Evolutionary conservation across 2,113 vertebrate species (phyloP).

Genomic region (Cariama cristata): DNA sequence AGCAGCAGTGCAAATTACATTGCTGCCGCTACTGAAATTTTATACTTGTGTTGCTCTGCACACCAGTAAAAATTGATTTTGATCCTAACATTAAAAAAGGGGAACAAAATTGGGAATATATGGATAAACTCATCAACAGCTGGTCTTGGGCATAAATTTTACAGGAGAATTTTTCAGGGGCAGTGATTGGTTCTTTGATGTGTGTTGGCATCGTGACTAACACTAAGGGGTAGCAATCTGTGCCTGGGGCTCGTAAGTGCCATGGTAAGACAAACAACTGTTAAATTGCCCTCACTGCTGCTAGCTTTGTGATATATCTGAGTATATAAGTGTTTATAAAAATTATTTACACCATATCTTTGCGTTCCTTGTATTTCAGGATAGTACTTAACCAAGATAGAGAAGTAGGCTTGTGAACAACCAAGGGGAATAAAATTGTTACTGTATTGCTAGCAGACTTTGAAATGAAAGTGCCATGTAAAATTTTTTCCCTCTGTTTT

Average conservation of each 20-base stretch:
- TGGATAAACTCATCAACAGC: background rate
- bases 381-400: background rate
- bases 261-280: background rate
- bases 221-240: background rate
- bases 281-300: background rate
- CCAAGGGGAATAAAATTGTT: slow-evolving; percentile 14
- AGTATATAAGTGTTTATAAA: background rate
- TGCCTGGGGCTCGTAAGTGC: background rate
- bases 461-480: background rate
- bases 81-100: background rate
- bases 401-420: background rate
- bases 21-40: background rate
- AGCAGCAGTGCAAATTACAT: background rate
- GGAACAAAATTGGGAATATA: background rate
- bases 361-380: background rate
- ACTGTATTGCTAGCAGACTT: background rate
- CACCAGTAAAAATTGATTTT: background rate
- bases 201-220: background rate
- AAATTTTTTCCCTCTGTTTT: background rate
- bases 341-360: background rate
- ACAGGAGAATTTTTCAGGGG: background rate
- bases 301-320: background rate
- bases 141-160: background rate
- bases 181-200: background rate
- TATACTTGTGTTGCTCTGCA: background rate